Evolutionary conservation across 2,888 invertebrate genomes (phyloP).

Genomic region (Drosophila aldrichi): DNA sequence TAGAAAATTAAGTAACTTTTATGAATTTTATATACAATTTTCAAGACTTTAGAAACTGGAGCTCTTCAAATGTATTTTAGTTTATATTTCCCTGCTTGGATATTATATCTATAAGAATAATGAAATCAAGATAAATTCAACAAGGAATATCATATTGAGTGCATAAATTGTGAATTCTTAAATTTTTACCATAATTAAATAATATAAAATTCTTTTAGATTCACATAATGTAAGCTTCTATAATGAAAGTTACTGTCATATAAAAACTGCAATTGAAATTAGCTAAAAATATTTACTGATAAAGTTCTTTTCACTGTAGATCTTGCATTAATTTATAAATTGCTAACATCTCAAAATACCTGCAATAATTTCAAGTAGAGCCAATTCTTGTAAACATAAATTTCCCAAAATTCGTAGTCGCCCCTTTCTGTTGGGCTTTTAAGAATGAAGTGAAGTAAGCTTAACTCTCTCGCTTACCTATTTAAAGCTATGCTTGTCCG

Average conservation of each 20-base stretch:
- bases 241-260: too few relatives aligned
- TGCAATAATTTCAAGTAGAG: neutral
- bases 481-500: slow-evolving; percentile 14
- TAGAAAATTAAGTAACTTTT: too few relatives aligned
- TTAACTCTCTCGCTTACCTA: slow-evolving; percentile 22
- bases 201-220: too few relatives aligned
- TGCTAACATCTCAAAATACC: neutral
- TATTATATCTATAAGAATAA: too few relatives aligned
- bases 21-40: too few relatives aligned
- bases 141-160: neutral
- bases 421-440: neutral
- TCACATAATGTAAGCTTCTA: too few relatives aligned
- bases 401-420: neutral
- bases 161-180: neutral
- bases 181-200: neutral
- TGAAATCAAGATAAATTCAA: too few relatives aligned
- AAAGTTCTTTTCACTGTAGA: too few relatives aligned
- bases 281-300: too few relatives aligned
- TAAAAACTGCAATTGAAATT: neutral
- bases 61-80: too few relatives aligned
- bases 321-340: neutral
- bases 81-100: too few relatives aligned
- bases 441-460: neutral
- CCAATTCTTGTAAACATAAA: neutral
- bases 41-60: too few relatives aligned